Percentiles rank a stretch among this genome's conserved stretches.
Evolutionary conservation across 2,797 vertebrate species (phyloP).

Genomic region (Vespertilio murinus): DNA sequence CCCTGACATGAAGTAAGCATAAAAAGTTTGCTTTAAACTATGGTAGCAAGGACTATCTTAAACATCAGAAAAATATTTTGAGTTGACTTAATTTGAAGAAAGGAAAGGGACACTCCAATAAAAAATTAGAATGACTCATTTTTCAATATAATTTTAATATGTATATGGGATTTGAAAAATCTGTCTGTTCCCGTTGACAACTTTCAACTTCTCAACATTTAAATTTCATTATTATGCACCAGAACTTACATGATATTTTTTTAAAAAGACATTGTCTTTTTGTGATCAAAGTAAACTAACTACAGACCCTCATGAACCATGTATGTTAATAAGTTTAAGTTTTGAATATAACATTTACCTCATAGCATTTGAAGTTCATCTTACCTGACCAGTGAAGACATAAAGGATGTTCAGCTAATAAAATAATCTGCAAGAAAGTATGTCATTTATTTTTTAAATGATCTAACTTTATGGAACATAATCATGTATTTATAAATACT

Average conservation of each 20-base stretch:
- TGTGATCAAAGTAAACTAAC: neutral
- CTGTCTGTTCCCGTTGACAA: neutral
- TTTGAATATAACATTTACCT: neutral
- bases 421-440: constrained; percentile 21
- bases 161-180: neutral
- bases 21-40: neutral
- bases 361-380: constrained; percentile 22
- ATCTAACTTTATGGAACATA: neutral
- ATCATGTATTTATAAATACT: neutral
- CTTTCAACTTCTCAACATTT: neutral
- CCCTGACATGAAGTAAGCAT: neutral
- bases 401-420: constrained; percentile 21
- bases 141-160: neutral
- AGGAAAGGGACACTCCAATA: neutral
- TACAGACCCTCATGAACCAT: neutral
- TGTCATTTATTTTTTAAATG: neutral
- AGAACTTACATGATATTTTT: neutral
- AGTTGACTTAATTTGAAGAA: neutral
- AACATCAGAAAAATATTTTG: neutral
- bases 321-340: neutral
- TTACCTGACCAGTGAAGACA: neutral
- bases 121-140: neutral
- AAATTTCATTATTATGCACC: neutral
- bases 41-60: neutral
- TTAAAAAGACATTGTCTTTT: neutral